Conservation (phyloP, 2,113 vertebrate species). For the Dipodomys ordii region DNA sequence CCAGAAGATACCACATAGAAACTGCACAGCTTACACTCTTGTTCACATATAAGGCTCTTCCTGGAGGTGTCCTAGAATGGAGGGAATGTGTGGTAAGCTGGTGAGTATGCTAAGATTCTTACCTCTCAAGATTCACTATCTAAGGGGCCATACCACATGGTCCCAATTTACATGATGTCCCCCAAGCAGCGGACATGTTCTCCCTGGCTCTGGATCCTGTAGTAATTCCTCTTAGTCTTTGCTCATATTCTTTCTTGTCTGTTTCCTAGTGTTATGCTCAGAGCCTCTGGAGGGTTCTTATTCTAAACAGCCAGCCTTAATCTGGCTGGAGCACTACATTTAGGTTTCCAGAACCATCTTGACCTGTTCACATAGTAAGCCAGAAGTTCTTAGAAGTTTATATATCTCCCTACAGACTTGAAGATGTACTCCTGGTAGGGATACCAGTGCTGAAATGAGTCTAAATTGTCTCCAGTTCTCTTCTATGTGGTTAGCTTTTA, state of each 20-base stretch:
- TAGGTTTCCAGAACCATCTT: neutral
- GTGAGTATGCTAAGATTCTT: neutral
- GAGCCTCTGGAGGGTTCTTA: neutral
- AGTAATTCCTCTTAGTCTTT: neutral
- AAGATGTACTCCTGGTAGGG: neutral
- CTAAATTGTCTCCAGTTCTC: neutral
- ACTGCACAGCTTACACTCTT: neutral
- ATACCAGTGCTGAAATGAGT: neutral
- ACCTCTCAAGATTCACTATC: neutral
- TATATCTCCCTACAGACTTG: neutral
- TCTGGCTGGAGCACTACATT: neutral
- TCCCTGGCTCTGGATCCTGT: neutral
- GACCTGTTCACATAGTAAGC: neutral
- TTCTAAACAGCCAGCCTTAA: neutral
- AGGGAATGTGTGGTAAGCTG: neutral
- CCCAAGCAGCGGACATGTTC: neutral
- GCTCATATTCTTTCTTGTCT: neutral
- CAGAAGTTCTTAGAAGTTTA: neutral
- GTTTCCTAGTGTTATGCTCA: neutral
- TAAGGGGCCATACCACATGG: neutral
- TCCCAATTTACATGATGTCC: neutral
- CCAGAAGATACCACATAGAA: neutral
- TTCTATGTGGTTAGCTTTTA: neutral
- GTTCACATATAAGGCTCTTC: neutral
- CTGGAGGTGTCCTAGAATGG: neutral